Evolutionary conservation across 2,113 vertebrate genomes (phyloP).

Genomic region (Patagioenas fasciata): DNA sequence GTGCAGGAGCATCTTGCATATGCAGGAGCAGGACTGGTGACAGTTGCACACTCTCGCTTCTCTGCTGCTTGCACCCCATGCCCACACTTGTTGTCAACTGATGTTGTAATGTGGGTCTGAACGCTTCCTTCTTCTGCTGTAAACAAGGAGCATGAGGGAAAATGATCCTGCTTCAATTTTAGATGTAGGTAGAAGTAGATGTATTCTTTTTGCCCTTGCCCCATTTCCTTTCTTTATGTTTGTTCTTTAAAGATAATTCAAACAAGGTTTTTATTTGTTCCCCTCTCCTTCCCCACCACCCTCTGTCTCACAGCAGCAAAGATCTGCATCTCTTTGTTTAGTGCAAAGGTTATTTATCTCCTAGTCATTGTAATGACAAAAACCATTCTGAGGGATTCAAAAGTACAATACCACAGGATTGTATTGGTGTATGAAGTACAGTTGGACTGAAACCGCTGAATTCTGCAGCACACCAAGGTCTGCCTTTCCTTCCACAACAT

Average conservation of each 20-base stretch:
- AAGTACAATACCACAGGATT: not conserved
- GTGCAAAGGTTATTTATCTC: not conserved
- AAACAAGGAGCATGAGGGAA: not conserved
- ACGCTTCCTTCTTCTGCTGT: not conserved
- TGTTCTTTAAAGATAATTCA: not conserved
- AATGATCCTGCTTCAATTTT: not conserved
- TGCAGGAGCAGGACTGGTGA: not conserved
- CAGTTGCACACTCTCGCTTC: not conserved
- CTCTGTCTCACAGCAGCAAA: not conserved
- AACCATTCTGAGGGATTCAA: not conserved
- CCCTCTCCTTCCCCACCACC: not conserved
- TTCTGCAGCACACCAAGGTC: constrained; percentile 68
- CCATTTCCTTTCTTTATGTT: not conserved
- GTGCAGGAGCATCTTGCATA: not conserved
- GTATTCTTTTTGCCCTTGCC: not conserved
- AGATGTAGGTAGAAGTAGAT: not conserved
- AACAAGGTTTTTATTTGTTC: not conserved
- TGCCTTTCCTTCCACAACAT: constrained; percentile 73
- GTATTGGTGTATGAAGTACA: constrained; percentile 12
- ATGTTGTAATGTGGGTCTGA: not conserved
- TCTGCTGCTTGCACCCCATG: not conserved
- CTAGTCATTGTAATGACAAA: not conserved
- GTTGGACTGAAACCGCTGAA: constrained; percentile 57
- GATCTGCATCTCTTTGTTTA: not conserved
- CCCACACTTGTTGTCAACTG: not conserved